Evolutionary conservation across 2,113 vertebrate species (phyloP), one percentile per base, ranked within the genome.

Genomic region (Oreochromis tanganicae): DNA sequence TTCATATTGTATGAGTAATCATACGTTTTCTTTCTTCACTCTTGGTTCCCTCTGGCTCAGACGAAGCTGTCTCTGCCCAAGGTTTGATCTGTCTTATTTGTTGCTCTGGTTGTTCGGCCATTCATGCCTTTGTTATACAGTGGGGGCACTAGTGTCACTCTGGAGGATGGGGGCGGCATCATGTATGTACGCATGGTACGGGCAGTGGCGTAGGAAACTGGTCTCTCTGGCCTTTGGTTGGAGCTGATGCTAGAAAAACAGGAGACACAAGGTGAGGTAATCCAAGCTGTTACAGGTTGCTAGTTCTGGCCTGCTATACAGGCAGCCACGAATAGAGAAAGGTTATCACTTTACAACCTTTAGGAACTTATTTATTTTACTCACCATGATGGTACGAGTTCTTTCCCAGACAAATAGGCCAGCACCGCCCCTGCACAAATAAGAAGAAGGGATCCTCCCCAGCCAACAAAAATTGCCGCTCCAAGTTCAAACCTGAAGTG

Each of bases 381-480:
- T 61, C 78, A 96, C 96, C 82, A 94, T n/a, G 92, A 92, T 21
- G 50, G 73, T 5, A 96, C 55, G 7, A 88, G 92, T 86, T 96
- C 96, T 92, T 86, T 96, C 41, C 94, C 96, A 52, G 96, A 94
- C 82, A 96, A 94, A 93, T 96, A 98, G 91, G 95, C 97, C 96
- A 98, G 96, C 93, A 98, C 97, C 14, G 94, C 80, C 46, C 97
- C 97, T 24, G 97, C 98, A 73, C 95, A 96, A 81, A 99, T 96
- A 90, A 98, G 97, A 83, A 99, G 97, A 2, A 97, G 95, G 13
- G 98, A 96, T 89, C 98, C 98, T 61, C 98, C 98, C 98, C 98
- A 99, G 79, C 99, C 99, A 52, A 99, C 93, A 84, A 99, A 99
- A 81, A 99, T 88, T 14, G 97, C 99, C 8, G 98, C 97, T 94